Conservation (phyloP, 2,113 vertebrate species). For the Salvator merianae region DNA sequence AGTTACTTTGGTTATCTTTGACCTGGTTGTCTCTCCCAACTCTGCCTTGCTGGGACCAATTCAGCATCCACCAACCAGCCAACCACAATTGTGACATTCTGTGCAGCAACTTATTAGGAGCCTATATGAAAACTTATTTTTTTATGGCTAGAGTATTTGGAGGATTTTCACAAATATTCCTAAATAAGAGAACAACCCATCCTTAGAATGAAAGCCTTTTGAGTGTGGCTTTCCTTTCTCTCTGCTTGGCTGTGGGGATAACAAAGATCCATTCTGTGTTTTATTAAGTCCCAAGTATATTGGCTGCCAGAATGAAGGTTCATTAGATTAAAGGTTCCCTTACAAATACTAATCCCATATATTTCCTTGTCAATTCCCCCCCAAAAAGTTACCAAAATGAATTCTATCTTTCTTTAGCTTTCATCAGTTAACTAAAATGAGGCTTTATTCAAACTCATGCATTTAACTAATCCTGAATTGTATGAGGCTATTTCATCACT, state of each 20-base stretch:
- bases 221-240: too few relatives aligned
- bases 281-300: too few relatives aligned
- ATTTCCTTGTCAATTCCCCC: constrained; percentile 39
- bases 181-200: background rate
- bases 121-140: background rate
- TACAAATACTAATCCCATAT: constrained; percentile 15
- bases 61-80: too few relatives aligned
- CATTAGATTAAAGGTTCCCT: too few relatives aligned
- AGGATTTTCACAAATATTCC: background rate
- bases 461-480: background rate
- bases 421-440: background rate
- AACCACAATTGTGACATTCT: background rate
- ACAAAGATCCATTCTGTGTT: too few relatives aligned
- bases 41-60: too few relatives aligned
- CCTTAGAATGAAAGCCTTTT: background rate
- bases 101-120: too few relatives aligned
- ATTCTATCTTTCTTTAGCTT: constrained; percentile 3
- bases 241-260: too few relatives aligned
- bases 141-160: background rate
- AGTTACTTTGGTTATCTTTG: background rate
- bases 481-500: background rate
- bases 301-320: too few relatives aligned
- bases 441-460: background rate
- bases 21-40: too few relatives aligned
- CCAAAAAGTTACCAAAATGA: constrained; percentile 37